phyloP scores from a whole-genome alignment of 2,797 vertebrate genomes.

The Notolepis coatsorum region DNA sequence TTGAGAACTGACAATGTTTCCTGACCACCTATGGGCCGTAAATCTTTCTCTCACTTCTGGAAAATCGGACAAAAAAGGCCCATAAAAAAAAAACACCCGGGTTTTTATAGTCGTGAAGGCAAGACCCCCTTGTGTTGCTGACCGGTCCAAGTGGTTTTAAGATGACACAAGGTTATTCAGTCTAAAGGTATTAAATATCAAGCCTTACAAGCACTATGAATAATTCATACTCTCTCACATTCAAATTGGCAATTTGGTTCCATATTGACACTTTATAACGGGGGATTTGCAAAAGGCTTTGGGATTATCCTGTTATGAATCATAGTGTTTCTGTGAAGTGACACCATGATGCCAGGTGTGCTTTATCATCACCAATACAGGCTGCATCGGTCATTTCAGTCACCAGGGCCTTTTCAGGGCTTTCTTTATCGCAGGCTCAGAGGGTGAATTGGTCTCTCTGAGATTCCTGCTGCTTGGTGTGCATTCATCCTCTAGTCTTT shows the following conservation, averaged over 20 bases:
- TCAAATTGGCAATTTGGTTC: conserved; percentile 75
- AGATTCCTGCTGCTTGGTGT: conserved; percentile 60
- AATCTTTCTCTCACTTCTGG: too few relatives aligned
- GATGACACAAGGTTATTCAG: conserved; percentile 60
- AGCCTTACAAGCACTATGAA: conserved; percentile 55
- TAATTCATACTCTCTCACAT: conserved; percentile 72
- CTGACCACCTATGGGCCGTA: too few relatives aligned
- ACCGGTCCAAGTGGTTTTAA: conserved; percentile 61
- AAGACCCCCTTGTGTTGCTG: too few relatives aligned
- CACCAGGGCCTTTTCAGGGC: conserved; percentile 22
- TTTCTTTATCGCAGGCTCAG: conserved; percentile 28
- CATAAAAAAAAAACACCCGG: too few relatives aligned
- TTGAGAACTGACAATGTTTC: too few relatives aligned
- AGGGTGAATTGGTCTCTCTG: conserved; percentile 55
- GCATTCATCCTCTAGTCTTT: conserved; percentile 59
- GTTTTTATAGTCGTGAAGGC: too few relatives aligned
- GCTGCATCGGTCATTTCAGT: conserved; percentile 33
- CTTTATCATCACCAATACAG: conserved; percentile 50
- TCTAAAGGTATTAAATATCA: conserved; percentile 51
- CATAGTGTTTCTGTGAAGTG: conserved; percentile 61
- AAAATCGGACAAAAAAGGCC: too few relatives aligned
- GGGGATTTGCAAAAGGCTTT: conserved; percentile 58
- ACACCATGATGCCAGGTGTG: conserved; percentile 43
- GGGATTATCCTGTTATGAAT: conserved; percentile 63
- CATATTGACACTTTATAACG: conserved; percentile 54